phyloP scores from a whole-genome alignment of 53 echinoderm and acorn worm species.

The Temnopleurus reevesii region DNA sequence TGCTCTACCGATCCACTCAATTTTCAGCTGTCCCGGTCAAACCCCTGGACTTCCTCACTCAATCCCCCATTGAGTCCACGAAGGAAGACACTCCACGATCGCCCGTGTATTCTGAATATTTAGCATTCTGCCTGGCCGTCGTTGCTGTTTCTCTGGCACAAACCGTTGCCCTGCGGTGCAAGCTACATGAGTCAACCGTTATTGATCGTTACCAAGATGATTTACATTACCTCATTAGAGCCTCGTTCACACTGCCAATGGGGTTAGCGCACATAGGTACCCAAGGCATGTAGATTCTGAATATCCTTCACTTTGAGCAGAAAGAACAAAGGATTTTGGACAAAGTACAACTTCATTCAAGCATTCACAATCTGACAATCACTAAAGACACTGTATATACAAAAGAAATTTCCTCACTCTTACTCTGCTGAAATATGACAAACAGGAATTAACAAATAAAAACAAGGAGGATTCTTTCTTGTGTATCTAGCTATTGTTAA shows the following conservation, averaged over 20 bases:
- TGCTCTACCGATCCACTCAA: neutral
- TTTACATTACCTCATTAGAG: slow-evolving; percentile 29
- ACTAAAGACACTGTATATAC: too few species aligned
- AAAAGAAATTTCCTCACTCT: too few species aligned
- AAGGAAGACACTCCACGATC: neutral
- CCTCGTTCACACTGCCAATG: neutral
- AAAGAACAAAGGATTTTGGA: too few species aligned
- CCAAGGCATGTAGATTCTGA: too few species aligned
- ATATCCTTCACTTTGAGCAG: too few species aligned
- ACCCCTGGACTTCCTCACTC: neutral
- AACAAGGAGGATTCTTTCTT: too few species aligned
- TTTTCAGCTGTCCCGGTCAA: slow-evolving; percentile 1
- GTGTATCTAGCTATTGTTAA: too few species aligned
- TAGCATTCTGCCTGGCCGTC: neutral
- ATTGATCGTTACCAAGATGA: slow-evolving; percentile 33
- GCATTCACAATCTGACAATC: too few species aligned
- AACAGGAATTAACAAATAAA: too few species aligned
- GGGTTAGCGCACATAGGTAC: neutral
- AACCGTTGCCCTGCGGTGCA: slow-evolving; percentile 24
- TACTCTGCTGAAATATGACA: too few species aligned
- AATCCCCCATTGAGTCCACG: neutral
- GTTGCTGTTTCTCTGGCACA: neutral
- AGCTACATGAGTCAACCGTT: slow-evolving; percentile 32
- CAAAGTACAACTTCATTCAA: too few species aligned
- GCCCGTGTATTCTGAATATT: slow-evolving; percentile 21